These are phyloP conservation scores for Haplotaxodon microlepis DNA, from an alignment of 2,113 vertebrate genomes.

Conservation along the genomic window DNA sequence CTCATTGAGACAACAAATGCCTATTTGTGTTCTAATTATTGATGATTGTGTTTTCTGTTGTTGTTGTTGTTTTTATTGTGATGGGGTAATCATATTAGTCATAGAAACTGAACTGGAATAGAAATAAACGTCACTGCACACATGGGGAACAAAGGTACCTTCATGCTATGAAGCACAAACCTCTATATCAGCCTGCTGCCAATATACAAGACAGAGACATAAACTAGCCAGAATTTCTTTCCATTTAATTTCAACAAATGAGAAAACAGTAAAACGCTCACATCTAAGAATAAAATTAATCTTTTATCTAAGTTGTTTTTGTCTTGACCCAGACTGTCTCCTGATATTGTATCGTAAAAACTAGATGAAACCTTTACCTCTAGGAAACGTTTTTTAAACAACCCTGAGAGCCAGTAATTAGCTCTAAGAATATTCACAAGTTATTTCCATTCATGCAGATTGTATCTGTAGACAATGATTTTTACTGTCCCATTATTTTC, in stretches of 20 bases:
- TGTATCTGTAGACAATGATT: neutral
- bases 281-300: neutral
- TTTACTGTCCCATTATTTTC: neutral
- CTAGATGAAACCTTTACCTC: neutral
- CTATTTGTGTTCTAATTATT: neutral
- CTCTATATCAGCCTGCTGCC: neutral
- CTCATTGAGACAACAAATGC: neutral
- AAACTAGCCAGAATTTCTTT: neutral
- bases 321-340: neutral
- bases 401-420: neutral
- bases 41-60: neutral
- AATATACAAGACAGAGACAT: neutral
- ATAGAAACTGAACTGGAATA: neutral
- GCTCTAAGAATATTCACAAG: neutral
- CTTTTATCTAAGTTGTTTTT: neutral
- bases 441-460: neutral
- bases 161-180: neutral
- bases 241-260: neutral
- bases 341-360: neutral
- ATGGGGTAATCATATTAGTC: neutral
- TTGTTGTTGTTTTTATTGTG: neutral
- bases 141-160: neutral
- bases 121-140: neutral
- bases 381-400: fast-evolving
- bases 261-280: neutral